Evolutionary conservation across 2,888 invertebrate species (phyloP).

Genomic region (Phragmatobia fuliginosa): DNA sequence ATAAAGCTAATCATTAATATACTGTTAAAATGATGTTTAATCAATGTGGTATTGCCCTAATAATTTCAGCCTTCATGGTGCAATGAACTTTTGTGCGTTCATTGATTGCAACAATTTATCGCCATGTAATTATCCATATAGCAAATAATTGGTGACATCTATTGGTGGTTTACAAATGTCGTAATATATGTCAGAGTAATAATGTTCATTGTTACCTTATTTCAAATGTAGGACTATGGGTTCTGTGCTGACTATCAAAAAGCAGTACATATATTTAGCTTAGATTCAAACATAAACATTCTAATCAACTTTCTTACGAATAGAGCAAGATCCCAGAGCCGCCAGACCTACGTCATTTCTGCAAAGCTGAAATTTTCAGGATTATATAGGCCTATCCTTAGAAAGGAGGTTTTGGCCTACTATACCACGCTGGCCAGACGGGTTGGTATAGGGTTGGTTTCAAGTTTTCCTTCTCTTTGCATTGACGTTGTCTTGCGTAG

Average conservation of each 20-base stretch:
- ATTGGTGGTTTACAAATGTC: conserved; percentile 3
- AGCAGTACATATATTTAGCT: neutral
- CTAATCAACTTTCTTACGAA: too few relatives aligned
- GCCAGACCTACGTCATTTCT: too few relatives aligned
- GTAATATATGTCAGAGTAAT: conserved; percentile 4
- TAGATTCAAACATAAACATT: neutral
- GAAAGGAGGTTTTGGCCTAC: too few relatives aligned
- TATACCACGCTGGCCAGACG: too few relatives aligned
- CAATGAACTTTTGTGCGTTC: conserved; percentile 11
- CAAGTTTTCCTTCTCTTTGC: too few relatives aligned
- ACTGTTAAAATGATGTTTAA: conserved; percentile 3
- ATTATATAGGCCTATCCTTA: too few relatives aligned
- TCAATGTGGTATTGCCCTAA: conserved; percentile 4
- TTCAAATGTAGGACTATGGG: neutral
- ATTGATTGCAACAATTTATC: conserved; percentile 16
- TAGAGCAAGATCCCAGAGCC: too few relatives aligned
- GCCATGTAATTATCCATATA: neutral
- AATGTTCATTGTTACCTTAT: neutral
- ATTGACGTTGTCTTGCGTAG: too few relatives aligned
- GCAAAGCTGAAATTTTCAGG: too few relatives aligned
- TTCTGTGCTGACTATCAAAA: neutral
- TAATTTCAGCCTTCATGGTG: conserved; percentile 16
- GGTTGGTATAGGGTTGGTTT: too few relatives aligned
- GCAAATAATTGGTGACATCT: conserved; percentile 4
- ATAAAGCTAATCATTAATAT: conserved; percentile 61